Evolutionary conservation across 2,888 invertebrate genomes (phyloP), one percentile per base, ranked within the genome.

Genomic region (Isoperla grammatica): DNA sequence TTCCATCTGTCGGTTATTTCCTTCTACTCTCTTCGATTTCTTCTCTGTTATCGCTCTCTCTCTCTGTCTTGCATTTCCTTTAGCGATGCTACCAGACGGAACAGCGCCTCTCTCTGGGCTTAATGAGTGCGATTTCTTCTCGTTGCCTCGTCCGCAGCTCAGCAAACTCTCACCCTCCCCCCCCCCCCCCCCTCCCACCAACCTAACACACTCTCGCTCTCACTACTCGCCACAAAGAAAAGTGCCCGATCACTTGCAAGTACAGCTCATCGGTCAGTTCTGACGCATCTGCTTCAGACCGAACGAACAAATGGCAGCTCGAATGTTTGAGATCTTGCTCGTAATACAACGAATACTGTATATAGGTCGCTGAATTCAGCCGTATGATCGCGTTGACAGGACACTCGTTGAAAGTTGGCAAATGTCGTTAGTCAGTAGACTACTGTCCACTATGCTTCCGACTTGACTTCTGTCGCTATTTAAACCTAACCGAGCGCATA

Each of bases 111-210:
- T 22, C 20, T n/a, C 39, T 48, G 45, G 13, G 37, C 57, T 57
- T 59, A 59, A 59, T 59, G 59, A 59, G 55, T 20, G 59, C 54
- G 53, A 54, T 59, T 59, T 59, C 54, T 59, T 54, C 59, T 54
- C 45, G 29, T 29, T 37, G 45, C 43, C 35, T 43, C 43, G 42
- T 29, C 23, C 53, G 19, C 43, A 37, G 20, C 19, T 39, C 42
- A 55, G 39, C 40, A 22, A 40, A 55, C 22, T 12, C 22, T 19
- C 29, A 35, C 40, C 55, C 37, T n/a, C 23, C 22, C 2, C 43
- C 19, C n/a, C 8, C 55, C 19, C 19, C 20, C 19, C 17, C 20
- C 22, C 48, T n/a, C 48, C 6, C 20, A 20, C 42, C 2, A 13
- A 12, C 48, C 20, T 22, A 3, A 3, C 22, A 12, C 20, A 20